A percentile compares a stretch with the other conserved stretches of the same genome.
Conservation (phyloP, 2,797 vertebrate species). For the Molossus alvarezi region DNA sequence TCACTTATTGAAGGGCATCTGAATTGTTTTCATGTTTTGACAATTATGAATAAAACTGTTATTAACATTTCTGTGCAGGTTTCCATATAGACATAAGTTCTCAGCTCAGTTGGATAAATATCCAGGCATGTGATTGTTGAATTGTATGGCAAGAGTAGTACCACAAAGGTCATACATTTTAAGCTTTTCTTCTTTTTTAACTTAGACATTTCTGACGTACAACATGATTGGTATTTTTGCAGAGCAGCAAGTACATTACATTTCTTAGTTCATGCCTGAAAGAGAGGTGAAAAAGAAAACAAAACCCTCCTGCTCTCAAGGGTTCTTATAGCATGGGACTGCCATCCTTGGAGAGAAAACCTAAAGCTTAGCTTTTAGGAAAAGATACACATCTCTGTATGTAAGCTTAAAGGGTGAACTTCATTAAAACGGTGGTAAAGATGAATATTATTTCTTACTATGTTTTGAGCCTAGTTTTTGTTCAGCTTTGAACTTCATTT, state of each 20-base stretch:
- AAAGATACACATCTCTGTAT: background rate
- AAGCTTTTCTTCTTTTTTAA: background rate
- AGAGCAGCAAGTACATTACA: background rate
- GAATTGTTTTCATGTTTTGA: background rate
- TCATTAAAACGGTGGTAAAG: background rate
- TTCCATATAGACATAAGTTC: background rate
- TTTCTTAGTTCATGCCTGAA: background rate
- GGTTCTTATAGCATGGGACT: background rate
- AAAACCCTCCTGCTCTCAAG: background rate
- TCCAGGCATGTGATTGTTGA: background rate
- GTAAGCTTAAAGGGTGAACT: background rate
- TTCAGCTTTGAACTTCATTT: background rate
- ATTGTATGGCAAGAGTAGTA: background rate
- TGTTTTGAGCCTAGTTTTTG: constrained; percentile 59
- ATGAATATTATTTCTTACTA: background rate
- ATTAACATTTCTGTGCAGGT: background rate
- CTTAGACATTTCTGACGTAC: background rate
- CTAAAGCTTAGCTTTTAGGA: constrained; percentile 28
- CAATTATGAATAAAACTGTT: background rate
- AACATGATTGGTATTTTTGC: background rate
- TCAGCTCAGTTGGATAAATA: background rate
- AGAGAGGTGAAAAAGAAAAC: background rate
- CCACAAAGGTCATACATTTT: background rate
- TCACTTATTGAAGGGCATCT: background rate
- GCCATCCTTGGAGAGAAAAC: background rate